These are phyloP conservation scores for Pimephales promelas DNA, from an alignment of 2,113 vertebrate species.

Conservation along the genomic window DNA sequence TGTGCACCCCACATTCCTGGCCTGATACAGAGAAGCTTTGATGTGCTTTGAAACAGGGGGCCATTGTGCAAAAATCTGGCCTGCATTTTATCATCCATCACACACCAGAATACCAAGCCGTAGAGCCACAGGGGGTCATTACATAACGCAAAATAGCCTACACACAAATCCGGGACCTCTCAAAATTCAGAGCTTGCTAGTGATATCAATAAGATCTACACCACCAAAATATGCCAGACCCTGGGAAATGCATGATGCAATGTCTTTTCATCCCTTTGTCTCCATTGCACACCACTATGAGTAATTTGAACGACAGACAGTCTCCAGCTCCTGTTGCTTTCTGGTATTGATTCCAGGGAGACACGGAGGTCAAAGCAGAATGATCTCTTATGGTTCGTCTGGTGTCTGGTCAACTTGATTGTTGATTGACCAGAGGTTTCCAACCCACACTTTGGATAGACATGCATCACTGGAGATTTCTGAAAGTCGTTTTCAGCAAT, in stretches of 20 bases:
- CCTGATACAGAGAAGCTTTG: slow-evolving; percentile 48
- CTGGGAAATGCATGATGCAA: not conserved
- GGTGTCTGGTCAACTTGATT: slow-evolving; percentile 8
- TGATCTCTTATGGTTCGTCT: not conserved
- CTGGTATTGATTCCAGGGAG: not conserved
- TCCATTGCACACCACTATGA: not conserved
- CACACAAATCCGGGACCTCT: not conserved
- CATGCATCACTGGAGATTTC: not conserved
- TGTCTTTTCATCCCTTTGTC: not conserved
- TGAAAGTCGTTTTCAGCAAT: not conserved
- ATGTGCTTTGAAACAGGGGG: slow-evolving; percentile 32
- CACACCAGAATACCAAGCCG: slow-evolving; percentile 34
- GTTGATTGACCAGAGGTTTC: not conserved
- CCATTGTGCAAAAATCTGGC: slow-evolving; percentile 39
- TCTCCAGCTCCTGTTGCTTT: slow-evolving; percentile 13
- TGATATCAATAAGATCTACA: not conserved
- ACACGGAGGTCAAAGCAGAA: not conserved
- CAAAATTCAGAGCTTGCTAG: not conserved
- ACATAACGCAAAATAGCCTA: slow-evolving; percentile 22
- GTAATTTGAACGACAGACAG: not conserved
- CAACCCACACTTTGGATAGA: not conserved
- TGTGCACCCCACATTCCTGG: slow-evolving; percentile 21
- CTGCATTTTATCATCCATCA: slow-evolving; percentile 42
- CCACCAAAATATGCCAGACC: not conserved
- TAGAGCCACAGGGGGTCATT: slow-evolving; percentile 38